These are phyloP conservation scores for Melinaea marsaeus DNA, from an alignment of 2,888 invertebrate genomes.

Conservation along the genomic window DNA sequence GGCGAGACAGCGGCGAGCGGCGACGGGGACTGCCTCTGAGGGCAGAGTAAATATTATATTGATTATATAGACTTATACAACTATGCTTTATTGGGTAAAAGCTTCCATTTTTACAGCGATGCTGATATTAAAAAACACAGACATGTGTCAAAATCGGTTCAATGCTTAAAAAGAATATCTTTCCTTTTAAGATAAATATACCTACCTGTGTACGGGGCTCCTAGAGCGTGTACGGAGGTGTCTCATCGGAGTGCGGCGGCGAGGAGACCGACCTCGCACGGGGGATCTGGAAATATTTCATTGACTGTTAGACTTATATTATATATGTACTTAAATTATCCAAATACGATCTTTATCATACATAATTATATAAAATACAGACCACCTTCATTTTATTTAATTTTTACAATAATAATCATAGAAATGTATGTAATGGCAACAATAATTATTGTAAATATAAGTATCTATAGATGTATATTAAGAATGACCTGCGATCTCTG, in stretches of 20 bases:
- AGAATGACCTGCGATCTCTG: slow-evolving; percentile 16
- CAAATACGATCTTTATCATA: no score
- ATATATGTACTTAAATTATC: no score
- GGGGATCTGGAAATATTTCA: slow-evolving; percentile 33
- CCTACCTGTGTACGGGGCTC: slow-evolving; percentile 48
- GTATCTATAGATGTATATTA: not conserved
- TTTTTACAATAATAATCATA: no score
- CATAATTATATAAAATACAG: no score
- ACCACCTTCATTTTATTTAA: no score
- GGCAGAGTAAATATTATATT: slow-evolving; percentile 10
- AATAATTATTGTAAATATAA: no score
- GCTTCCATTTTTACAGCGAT: no score
- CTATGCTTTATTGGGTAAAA: no score
- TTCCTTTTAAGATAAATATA: not conserved
- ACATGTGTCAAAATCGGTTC: no score
- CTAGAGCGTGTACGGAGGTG: slow-evolving; percentile 38
- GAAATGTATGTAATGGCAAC: no score
- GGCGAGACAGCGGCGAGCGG: slow-evolving; percentile 61
- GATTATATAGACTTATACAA: not conserved
- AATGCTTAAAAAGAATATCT: not conserved
- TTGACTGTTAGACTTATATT: no score
- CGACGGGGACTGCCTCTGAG: slow-evolving; percentile 37
- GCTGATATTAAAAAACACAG: no score
- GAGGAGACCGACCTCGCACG: slow-evolving; percentile 33
- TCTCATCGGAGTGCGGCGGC: slow-evolving; percentile 25